Percentiles rank a stretch among this genome's conserved stretches.
phyloP scores from a whole-genome alignment of 2,113 vertebrate species.

The Oreotrochilus melanogaster region DNA sequence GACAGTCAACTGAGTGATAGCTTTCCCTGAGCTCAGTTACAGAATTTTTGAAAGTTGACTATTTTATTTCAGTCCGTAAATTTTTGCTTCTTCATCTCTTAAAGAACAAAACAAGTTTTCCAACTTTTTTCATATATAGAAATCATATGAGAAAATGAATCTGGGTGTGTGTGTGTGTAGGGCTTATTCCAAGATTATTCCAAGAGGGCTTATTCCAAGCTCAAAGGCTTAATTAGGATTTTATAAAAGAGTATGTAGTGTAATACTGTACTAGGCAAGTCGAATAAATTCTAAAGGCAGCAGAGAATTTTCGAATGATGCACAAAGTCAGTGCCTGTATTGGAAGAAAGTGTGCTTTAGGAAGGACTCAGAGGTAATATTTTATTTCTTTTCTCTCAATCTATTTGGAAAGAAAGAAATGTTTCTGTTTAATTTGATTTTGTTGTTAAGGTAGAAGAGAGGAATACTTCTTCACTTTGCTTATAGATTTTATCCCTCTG shows the following conservation, averaged over 20 bases:
- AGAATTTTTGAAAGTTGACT: conserved; percentile 11
- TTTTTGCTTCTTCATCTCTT: background rate
- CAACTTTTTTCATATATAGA: background rate
- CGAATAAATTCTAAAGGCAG: background rate
- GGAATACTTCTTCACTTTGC: background rate
- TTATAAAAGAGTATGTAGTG: background rate
- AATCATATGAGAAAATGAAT: background rate
- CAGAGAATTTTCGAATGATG: background rate
- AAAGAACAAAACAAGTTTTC: background rate
- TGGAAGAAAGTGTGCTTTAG: background rate
- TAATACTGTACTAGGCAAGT: background rate
- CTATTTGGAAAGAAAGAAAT: background rate
- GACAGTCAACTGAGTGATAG: background rate
- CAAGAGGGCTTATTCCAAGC: no score
- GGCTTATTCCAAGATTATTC: background rate
- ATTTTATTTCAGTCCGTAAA: background rate
- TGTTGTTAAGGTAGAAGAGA: background rate
- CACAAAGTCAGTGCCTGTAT: background rate
- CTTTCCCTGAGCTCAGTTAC: background rate
- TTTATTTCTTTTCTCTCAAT: background rate
- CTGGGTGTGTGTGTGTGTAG: background rate
- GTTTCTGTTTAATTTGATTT: background rate
- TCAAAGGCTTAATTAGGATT: background rate
- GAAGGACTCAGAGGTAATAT: background rate
- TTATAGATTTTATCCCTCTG: background rate